Evolutionary conservation across 2,113 vertebrate species (phyloP).

Genomic region (Probosciger aterrimus): DNA sequence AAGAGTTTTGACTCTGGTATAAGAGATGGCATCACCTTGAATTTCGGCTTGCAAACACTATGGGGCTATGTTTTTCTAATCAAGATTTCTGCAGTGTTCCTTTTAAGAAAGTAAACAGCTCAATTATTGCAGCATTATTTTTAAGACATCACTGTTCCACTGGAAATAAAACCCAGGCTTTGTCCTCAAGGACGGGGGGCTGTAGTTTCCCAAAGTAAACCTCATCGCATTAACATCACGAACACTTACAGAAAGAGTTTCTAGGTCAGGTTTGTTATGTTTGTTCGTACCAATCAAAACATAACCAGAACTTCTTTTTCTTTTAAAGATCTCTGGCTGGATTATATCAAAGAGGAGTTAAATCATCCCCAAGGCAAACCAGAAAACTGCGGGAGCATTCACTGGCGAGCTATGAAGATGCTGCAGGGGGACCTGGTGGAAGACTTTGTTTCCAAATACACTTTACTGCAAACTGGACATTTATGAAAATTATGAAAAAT

Average conservation of each 20-base stretch:
- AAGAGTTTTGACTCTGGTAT: background rate
- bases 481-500: constrained; percentile 71
- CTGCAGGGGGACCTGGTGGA: constrained; percentile 86
- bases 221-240: background rate
- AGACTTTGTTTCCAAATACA: constrained; percentile 83
- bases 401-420: constrained; percentile 95
- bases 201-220: background rate
- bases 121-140: background rate
- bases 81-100: background rate
- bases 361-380: constrained; percentile 81
- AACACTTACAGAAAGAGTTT: background rate
- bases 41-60: background rate
- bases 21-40: background rate
- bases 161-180: background rate
- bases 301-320: constrained; percentile 15
- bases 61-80: background rate
- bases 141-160: background rate
- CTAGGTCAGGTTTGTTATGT: background rate
- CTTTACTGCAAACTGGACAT: constrained; percentile 87
- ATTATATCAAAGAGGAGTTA: constrained; percentile 90
- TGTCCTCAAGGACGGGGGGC: background rate
- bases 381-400: constrained; percentile 86
- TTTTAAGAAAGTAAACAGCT: background rate
- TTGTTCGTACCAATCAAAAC: background rate
- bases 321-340: constrained; percentile 89